Evolutionary conservation across 2,797 vertebrate species (phyloP).

Genomic region (Molothrus aeneus): DNA sequence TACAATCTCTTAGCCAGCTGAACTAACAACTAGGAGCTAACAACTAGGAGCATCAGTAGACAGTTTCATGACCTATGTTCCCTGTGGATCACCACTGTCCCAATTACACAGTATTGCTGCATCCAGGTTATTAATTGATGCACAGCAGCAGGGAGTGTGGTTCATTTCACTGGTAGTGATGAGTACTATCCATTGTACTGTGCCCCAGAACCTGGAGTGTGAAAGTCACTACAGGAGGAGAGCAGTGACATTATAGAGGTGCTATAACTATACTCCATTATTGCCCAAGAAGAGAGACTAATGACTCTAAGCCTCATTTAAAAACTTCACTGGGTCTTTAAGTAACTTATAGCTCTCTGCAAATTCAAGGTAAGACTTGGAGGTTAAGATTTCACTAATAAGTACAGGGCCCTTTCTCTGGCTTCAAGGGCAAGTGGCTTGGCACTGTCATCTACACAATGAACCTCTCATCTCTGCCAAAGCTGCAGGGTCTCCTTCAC

Average conservation of each 20-base stretch:
- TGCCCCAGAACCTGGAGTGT: background rate
- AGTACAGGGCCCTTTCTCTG: background rate
- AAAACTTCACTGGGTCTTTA: background rate
- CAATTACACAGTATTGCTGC: background rate
- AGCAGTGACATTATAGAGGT: background rate
- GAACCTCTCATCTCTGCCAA: background rate
- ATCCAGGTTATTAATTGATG: background rate
- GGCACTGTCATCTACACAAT: background rate
- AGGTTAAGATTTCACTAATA: background rate
- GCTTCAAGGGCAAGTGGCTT: background rate
- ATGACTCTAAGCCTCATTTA: constrained; percentile 16
- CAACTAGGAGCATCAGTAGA: too few species aligned
- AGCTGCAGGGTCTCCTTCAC: background rate
- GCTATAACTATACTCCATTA: background rate
- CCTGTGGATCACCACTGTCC: background rate
- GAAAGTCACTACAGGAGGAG: background rate
- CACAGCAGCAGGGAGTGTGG: background rate
- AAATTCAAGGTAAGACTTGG: background rate
- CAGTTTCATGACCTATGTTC: background rate
- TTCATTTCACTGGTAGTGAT: background rate
- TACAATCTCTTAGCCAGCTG: background rate
- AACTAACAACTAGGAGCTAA: background rate
- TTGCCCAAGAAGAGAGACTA: background rate
- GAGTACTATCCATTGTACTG: background rate
- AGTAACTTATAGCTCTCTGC: background rate